Base-by-base conservation (phyloP, 2,113 vertebrate genomes). In the Spea bombifrons region DNA sequence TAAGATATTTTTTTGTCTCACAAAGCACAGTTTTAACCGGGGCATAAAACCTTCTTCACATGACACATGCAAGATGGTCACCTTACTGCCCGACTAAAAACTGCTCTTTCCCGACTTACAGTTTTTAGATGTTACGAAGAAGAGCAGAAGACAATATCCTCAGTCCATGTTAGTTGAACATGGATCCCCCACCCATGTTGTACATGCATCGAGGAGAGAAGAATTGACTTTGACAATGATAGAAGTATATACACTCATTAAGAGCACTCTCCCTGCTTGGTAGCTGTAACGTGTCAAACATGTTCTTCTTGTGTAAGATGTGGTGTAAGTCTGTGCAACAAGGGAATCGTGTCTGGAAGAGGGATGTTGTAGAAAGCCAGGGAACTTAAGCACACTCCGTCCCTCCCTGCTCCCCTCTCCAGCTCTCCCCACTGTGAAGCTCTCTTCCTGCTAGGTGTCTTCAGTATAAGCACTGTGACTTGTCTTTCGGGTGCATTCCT, bases 381-480 rank as follows among this genome's bases (percentile, higher is more conserved):
- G 78, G 78, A 74, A 74, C 59, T 49, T 44, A 80, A 80, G 71
- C 78, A 74, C 78, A 80, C 64, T 68, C 71, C 52, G 64, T 75
- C 4, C 3, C 64, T 76, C 76, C 84, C 83, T 0, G 0, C 81
- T 83, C 74, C 78, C 78, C 0, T 84, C 85, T 87, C 88, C 85
- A 84, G 83, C 83, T 87, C 80, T 52, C 70, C 86, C 84, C 76
- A 0, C 74, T 85, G 84, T 91, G 90, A 91, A 91, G 88, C 83
- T 92, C 86, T 83, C 70, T 52, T 74, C 43, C 78, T 74, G 70
- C 70, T 92, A 89, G 88, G 85, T 92, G 90, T 92, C 89, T 90
- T 84, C 86, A 90, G 88, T 94, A 90, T 91, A 89, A 94, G 91
- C 88, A 94, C 90, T 91, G 92, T 95, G 91, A 90, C 91, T 93